Percentiles rank a stretch among this genome's conserved stretches.
Evolutionary conservation across 2,888 invertebrate genomes (phyloP).

Genomic region (Busseola fusca): DNA sequence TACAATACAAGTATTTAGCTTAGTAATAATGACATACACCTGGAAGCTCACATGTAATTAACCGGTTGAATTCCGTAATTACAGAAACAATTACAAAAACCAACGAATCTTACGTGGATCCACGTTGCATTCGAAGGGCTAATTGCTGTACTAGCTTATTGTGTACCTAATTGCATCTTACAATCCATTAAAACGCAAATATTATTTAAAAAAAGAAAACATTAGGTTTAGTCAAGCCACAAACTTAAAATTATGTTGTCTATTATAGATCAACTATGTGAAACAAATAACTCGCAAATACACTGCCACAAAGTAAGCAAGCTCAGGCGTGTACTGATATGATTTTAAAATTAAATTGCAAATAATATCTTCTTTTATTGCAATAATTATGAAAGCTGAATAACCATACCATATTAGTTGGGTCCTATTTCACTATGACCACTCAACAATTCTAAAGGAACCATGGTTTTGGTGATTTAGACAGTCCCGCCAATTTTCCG

Average conservation of each 20-base stretch:
- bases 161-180: constrained; percentile 3
- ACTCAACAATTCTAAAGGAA: not conserved
- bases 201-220: not conserved
- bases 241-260: not conserved
- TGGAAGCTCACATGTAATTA: constrained; percentile 2
- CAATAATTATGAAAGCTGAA: not conserved
- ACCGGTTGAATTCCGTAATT: not conserved
- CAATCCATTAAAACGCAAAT: not conserved
- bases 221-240: constrained; percentile 10
- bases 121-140: not conserved
- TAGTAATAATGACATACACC: constrained; percentile 18
- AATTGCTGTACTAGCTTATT: not conserved
- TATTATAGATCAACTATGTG: not conserved
- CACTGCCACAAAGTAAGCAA: not conserved
- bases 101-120: not conserved
- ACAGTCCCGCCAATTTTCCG: not conserved
- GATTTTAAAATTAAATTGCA: constrained; percentile 1
- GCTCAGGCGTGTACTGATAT: not conserved
- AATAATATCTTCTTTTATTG: constrained; percentile 1
- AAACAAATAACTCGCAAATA: not conserved
- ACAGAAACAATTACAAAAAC: not conserved
- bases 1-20: constrained; percentile 7
- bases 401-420: not conserved
- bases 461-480: too few relatives aligned
- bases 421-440: not conserved